These are phyloP conservation scores for Philhelius pedissequus DNA, from an alignment of 2,888 invertebrate species.

Conservation along the genomic window DNA sequence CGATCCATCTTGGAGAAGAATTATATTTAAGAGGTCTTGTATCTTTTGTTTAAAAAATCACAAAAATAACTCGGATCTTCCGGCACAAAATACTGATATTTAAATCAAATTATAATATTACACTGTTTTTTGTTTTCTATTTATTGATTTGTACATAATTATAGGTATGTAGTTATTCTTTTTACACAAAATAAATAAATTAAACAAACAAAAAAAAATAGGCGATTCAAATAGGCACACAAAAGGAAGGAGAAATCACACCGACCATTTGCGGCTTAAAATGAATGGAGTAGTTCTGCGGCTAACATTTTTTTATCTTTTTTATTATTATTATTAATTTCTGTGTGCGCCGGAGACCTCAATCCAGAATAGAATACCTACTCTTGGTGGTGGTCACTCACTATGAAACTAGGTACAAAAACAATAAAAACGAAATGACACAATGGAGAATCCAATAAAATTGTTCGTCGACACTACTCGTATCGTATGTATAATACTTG, in stretches of 20 bases:
- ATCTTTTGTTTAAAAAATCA: not conserved
- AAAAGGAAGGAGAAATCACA: constrained; percentile 63
- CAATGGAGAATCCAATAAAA: constrained; percentile 5
- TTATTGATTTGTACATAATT: constrained; percentile 26
- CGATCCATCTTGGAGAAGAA: not conserved
- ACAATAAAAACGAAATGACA: constrained; percentile 37
- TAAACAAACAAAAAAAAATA: constrained; percentile 9
- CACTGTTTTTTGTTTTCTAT: constrained; percentile 5
- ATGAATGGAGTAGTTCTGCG: not conserved
- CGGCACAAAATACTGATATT: not conserved
- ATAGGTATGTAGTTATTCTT: no score
- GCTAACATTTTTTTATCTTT: constrained; percentile 3
- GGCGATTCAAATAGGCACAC: constrained; percentile 42
- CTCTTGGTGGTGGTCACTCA: constrained; percentile 62
- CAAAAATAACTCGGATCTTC: constrained; percentile 11
- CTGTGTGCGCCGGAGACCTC: constrained; percentile 55
- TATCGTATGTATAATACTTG: not conserved
- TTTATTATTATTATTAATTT: constrained; percentile 4
- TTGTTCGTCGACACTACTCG: constrained; percentile 14
- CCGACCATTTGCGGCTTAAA: constrained; percentile 33
- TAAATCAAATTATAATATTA: constrained; percentile 18
- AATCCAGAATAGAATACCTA: constrained; percentile 57
- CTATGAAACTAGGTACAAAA: constrained; percentile 38
- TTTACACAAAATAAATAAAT: not conserved
- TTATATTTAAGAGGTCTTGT: not conserved